Evolutionary conservation across 2,113 vertebrate genomes (phyloP), one percentile per base, ranked within the genome.

Genomic region (Alouatta palliata): DNA sequence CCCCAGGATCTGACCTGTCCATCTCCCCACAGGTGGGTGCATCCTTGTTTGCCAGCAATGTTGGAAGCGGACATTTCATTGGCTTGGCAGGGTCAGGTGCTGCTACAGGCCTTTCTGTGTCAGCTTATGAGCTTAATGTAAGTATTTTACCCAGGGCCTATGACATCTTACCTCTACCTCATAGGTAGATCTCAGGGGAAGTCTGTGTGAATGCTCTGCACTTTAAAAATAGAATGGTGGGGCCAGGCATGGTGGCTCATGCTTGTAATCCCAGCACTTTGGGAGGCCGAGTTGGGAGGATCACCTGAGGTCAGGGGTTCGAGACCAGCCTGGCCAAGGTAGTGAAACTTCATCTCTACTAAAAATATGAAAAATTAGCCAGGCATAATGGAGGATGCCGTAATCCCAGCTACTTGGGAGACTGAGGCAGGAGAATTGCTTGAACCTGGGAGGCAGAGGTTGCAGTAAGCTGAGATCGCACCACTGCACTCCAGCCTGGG

Each of bases 31-130:
- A 99, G 99, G 99, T 99, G 52, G 99, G 99, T 0, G 99, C 99
- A 0, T 99, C 99, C 40, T 98, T 99, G 58, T 99, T 99, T 97
- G 99, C 99, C 98, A 99, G 99, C 97, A 99, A 99, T 0, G 99
- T 99, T 54, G 99, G 99, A 87, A 99, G 99, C 0, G 99, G 99
- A 4, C 99, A 99, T 94, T 99, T 99, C 97, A 99, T 99, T 0
- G 99, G 99, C 27, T 98, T 99, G 97, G 99, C 99, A 0, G 99
- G 99, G 2, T 99, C 99, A 0, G 99, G 99, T 7, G 99, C 99
- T 0, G 99, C 99, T 1, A 98, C 99, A 0, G 99, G 99, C 37
- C 99, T 99, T 0, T 99, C 99, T 0, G 99, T 99, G 0, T 98
- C 99, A 16, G 99, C 99, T 64, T 99, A 99, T 0, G 99, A 99